Base-by-base conservation (phyloP, 2,888 invertebrate species). In the Frankliniella fusca region DNA sequence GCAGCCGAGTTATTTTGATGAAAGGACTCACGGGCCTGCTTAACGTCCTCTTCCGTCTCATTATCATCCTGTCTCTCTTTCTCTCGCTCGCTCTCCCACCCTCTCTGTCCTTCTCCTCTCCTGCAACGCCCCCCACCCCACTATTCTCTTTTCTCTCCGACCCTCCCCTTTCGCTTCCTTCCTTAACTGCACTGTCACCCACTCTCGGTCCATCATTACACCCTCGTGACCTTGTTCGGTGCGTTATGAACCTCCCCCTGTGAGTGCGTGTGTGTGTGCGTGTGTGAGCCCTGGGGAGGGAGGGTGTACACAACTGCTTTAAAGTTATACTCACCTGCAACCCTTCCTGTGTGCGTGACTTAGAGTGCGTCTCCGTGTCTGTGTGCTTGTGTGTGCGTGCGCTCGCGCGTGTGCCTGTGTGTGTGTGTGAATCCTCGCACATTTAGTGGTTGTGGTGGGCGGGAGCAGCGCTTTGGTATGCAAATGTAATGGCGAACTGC, bases 261-360 rank as follows among this genome's bases (percentile, higher is more conserved):
- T 2, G 15, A 2, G 54, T 54, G 54, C 8, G 38, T 54, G 54
- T 12, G 54, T 54, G 54, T 54, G 54, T 12, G 54, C 54, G 18
- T 2, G 54, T 7, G 15, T 9, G 38, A 61, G 20, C 61, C 61
- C 61, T 11, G 61, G 18, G 61, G 15, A 61, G 20, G 3, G 15
- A 18, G 70, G 27, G 54, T 54, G 70, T 11, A 76, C 70, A 76
- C 70, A 76, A 76, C 70, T 76, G 70, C 70, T 76, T 76, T 76
- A 76, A 76, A 76, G 70, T 76, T 76, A 76, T 76, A 76, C 70
- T 76, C 70, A 76, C 70, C 70, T 76, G 70, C 70, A 76, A 20
- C 70, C 12, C 27, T 27, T 38, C 18, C 15, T 54, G 54, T 54
- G 54, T 54, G 54, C 18, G 54, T 54, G 54, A 15, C 15, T 54